Evolutionary conservation across 2,888 invertebrate genomes (phyloP).

Genomic region (Hirudinaria manillensis): DNA sequence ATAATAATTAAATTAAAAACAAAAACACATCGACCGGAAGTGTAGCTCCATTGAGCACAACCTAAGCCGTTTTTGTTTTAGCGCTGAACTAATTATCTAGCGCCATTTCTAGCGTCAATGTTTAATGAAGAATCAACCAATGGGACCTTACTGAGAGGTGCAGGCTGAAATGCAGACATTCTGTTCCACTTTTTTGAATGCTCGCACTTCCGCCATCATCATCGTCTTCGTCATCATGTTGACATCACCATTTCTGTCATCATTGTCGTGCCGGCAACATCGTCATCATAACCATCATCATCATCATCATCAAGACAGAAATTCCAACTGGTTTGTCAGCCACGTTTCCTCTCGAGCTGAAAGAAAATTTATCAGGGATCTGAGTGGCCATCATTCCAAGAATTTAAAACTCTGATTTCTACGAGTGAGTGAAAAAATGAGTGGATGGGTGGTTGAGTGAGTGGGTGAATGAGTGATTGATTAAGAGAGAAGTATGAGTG

Average conservation of each 20-base stretch:
- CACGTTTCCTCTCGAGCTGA: not conserved
- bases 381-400: not conserved
- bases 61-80: too few species aligned
- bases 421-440: not conserved
- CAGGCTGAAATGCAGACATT: too few species aligned
- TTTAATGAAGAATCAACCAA: too few species aligned
- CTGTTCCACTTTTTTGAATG: too few species aligned
- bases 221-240: constrained; percentile 15
- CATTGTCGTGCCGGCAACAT: not conserved
- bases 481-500: too few species aligned
- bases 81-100: too few species aligned
- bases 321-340: not conserved
- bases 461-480: not conserved
- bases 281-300: not conserved
- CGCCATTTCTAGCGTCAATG: too few species aligned
- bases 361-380: not conserved
- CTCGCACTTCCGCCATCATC: not conserved
- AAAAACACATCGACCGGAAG: too few species aligned
- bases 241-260: constrained; percentile 4
- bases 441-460: not conserved
- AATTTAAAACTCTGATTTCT: not conserved
- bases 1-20: too few species aligned
- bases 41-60: too few species aligned
- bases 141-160: too few species aligned
- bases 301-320: constrained; percentile 9